Evolutionary conservation across 2,888 invertebrate genomes (phyloP).

Genomic region (Watsonalla binaria): DNA sequence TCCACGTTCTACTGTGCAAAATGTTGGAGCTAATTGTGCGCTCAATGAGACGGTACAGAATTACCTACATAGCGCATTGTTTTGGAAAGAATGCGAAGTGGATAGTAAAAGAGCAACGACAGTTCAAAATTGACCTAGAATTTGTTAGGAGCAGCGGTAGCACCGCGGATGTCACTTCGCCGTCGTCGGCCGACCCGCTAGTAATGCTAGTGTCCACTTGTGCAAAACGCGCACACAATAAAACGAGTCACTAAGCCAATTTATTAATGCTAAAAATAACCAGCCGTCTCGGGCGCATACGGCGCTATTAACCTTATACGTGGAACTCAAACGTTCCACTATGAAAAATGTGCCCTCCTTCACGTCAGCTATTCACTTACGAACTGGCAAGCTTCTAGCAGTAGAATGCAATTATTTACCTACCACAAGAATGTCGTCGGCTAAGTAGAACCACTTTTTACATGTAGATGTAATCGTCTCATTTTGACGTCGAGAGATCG

Average conservation of each 20-base stretch:
- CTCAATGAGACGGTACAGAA: conserved; percentile 9
- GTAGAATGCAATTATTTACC: conserved; percentile 44
- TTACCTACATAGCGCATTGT: conserved; percentile 23
- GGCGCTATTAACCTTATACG: conserved; percentile 71
- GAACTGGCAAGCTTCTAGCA: conserved; percentile 29
- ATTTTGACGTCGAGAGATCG: conserved; percentile 20
- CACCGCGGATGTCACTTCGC: conserved; percentile 35
- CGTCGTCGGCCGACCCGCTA: conserved; percentile 19
- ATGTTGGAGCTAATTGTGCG: background rate
- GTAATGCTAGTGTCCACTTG: conserved; percentile 37
- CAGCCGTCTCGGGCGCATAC: conserved; percentile 64
- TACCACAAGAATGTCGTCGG: conserved; percentile 36
- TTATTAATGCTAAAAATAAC: conserved; percentile 78
- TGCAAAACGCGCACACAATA: conserved; percentile 68
- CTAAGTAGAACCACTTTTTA: conserved; percentile 33
- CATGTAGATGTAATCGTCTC: conserved; percentile 26
- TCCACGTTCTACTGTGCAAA: background rate
- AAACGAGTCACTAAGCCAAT: conserved; percentile 74
- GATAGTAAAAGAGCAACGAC: conserved; percentile 31
- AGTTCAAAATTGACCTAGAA: conserved; percentile 53
- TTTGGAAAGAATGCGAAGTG: conserved; percentile 32
- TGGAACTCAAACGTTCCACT: conserved; percentile 50
- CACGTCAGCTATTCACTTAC: conserved; percentile 19
- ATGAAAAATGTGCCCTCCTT: conserved; percentile 47
- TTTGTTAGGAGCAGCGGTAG: conserved; percentile 23